Conservation (phyloP, 2,888 invertebrate genomes). For the Eubasilissa splendida region DNA sequence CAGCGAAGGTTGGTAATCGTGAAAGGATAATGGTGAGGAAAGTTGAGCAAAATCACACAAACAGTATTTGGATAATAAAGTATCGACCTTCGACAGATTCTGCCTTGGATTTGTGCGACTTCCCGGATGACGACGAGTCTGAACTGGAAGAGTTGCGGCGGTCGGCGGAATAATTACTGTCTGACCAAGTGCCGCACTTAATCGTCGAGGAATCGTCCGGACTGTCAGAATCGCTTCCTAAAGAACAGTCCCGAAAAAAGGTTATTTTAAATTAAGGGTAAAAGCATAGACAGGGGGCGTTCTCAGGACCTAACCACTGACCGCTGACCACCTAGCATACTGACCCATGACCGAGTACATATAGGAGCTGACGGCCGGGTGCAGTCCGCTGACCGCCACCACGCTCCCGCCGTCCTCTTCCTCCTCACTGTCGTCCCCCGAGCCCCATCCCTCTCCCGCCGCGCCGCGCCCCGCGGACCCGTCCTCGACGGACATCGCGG, state of each 20-base stretch:
- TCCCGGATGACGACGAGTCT: constrained; percentile 52
- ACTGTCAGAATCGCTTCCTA: constrained; percentile 73
- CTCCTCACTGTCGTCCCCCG: constrained; percentile 50
- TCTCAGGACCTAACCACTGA: constrained; percentile 55
- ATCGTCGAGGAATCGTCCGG: constrained; percentile 74
- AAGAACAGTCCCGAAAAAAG: constrained; percentile 50
- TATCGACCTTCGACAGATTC: constrained; percentile 52
- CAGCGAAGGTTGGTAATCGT: constrained; percentile 44
- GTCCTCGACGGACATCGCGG: constrained; percentile 25
- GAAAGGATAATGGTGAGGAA: constrained; percentile 24
- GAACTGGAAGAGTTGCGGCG: constrained; percentile 65
- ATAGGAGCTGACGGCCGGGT: constrained; percentile 72
- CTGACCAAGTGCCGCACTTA: constrained; percentile 72
- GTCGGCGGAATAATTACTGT: constrained; percentile 66
- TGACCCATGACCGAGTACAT: constrained; percentile 73
- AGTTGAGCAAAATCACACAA: constrained; percentile 27
- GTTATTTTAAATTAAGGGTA: constrained; percentile 36
- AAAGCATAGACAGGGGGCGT: constrained; percentile 33
- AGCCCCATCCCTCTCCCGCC: constrained; percentile 10
- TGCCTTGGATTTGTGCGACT: constrained; percentile 39
- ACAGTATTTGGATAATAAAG: constrained; percentile 42
- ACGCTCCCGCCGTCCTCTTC: constrained; percentile 69
- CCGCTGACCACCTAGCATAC: constrained; percentile 63
- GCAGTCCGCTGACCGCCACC: constrained; percentile 66
- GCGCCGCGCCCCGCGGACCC: constrained; percentile 2